These are phyloP conservation scores for Laticauda colubrina DNA, from an alignment of 2,113 vertebrate genomes.

Conservation along the genomic window DNA sequence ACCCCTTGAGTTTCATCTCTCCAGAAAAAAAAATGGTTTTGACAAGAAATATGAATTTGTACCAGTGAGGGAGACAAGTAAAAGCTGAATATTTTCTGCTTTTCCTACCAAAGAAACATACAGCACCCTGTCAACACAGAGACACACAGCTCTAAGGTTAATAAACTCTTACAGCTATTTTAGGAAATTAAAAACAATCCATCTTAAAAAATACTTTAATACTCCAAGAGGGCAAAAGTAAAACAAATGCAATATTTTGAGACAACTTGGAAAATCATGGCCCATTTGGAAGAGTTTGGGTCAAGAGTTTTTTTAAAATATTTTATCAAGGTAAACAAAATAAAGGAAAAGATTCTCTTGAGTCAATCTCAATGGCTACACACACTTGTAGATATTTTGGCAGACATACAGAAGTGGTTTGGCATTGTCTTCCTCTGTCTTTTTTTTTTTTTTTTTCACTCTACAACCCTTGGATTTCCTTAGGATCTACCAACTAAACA, in stretches of 20 bases:
- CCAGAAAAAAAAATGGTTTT: neutral
- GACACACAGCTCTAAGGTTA: neutral
- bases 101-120: neutral
- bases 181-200: neutral
- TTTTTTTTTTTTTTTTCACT: neutral
- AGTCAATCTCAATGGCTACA: neutral
- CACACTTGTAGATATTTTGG: neutral
- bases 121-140: neutral
- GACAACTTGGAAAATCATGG: slow-evolving; percentile 28
- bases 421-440: neutral
- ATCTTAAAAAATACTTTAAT: neutral
- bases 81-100: neutral
- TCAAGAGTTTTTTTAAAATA: slow-evolving; percentile 1
- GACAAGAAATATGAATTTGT: neutral
- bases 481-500: neutral
- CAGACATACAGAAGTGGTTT: neutral
- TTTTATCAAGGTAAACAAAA: slow-evolving; percentile 33
- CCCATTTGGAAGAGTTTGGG: neutral
- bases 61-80: neutral
- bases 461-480: neutral
- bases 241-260: slow-evolving; percentile 15
- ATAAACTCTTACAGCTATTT: neutral
- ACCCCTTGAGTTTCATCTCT: neutral
- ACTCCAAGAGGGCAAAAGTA: slow-evolving; percentile 6
- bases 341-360: neutral